Evolutionary conservation across 2,797 vertebrate genomes (phyloP).

Genomic region (Chiloscyllium punctatum): DNA sequence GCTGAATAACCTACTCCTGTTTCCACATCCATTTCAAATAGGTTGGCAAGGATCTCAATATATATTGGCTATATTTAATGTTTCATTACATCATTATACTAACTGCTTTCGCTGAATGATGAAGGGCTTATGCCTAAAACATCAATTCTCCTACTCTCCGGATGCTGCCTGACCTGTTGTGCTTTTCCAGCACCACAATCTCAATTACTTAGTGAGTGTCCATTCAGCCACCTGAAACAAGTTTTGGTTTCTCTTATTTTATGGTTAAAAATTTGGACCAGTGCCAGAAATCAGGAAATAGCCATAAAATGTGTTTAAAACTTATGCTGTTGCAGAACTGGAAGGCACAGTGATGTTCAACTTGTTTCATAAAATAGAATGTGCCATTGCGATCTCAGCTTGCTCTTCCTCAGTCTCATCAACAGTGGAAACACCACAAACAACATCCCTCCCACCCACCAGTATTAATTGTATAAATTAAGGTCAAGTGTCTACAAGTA

Average conservation of each 20-base stretch:
- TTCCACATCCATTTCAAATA: background rate
- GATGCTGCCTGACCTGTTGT: too few species aligned
- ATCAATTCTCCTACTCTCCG: too few species aligned
- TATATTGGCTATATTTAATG: background rate
- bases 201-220: background rate
- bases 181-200: too few species aligned
- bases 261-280: background rate
- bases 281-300: background rate
- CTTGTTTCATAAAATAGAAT: background rate
- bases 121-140: too few species aligned
- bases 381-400: background rate
- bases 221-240: background rate
- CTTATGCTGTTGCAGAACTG: background rate
- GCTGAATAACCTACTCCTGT: background rate
- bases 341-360: background rate
- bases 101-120: background rate
- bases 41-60: background rate
- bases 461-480: background rate
- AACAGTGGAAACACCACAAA: background rate
- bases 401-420: background rate
- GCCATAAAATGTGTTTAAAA: background rate
- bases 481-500: background rate
- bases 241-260: background rate
- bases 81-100: background rate
- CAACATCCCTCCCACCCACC: background rate